A percentile compares a stretch with the other conserved stretches of the same genome.
phyloP scores from a whole-genome alignment of 2,888 invertebrate species.

The Criorhina ranunculi region DNA sequence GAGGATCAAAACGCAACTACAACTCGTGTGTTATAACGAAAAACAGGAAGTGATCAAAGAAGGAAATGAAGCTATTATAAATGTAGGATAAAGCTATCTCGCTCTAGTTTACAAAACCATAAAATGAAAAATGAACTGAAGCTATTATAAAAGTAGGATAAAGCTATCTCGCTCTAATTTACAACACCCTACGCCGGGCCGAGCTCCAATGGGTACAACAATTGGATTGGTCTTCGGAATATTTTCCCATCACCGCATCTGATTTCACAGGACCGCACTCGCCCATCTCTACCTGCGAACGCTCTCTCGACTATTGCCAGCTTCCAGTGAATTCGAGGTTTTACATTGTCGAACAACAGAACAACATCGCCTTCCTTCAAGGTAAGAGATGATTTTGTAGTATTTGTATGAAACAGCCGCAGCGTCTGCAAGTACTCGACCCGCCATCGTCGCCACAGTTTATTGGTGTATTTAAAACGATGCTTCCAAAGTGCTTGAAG shows the following conservation, averaged over 20 bases:
- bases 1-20: too few species aligned
- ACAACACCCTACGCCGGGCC: conserved; percentile 10
- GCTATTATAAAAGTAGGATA: too few species aligned
- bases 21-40: too few species aligned
- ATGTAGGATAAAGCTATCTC: background rate
- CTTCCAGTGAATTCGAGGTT: conserved; percentile 19
- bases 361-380: conserved; percentile 2
- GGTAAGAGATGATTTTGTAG: conserved; percentile 1
- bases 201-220: conserved; percentile 18
- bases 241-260: conserved; percentile 1
- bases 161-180: background rate
- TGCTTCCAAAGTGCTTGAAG: background rate
- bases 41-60: too few species aligned
- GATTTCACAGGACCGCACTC: conserved; percentile 7
- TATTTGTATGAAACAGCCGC: conserved; percentile 12
- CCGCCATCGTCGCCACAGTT: conserved; percentile 22
- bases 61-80: too few species aligned
- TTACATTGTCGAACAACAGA: conserved; percentile 4
- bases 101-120: conserved; percentile 6
- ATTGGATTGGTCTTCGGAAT: conserved; percentile 11
- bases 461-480: conserved; percentile 3
- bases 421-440: conserved; percentile 37
- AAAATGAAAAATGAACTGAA: too few species aligned
- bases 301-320: conserved; percentile 2
- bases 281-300: conserved; percentile 20